Evolutionary conservation across 2,888 invertebrate species (phyloP), one percentile per base, ranked within the genome.

Genomic region (Eucera pruinosa): DNA sequence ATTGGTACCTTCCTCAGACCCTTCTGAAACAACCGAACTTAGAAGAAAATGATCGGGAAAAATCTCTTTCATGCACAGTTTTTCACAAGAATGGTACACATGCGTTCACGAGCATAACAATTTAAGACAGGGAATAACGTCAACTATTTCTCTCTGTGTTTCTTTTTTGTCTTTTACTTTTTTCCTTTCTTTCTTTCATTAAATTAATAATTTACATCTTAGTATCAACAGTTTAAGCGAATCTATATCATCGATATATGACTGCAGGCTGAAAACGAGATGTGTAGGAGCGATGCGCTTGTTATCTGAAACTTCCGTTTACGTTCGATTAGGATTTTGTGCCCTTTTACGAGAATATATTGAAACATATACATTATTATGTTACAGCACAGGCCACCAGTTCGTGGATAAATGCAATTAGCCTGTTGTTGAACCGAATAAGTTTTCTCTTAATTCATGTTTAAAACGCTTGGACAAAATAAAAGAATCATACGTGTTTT

Each of bases 381-480:
- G 30, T 48, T 61, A 70, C 43, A 43, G 30, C 2, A 67, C 55
- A 68, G 71, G 58, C 57, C 50, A 68, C 20, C 36, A 65, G 55
- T 64, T 70, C 18, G 25, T 47, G 47, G 64, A 78, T 80, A 78
- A 75, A 81, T 81, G 77, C 81, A 71, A 72, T 57, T 65, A 82
- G 70, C 70, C 78, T 75, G 58, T 60, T 11, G 27, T 77, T 55
- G 18, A 70, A 84, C 61, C 13, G 36, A 77, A 84, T 80, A 70
- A 75, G 47, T 50, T 62, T 64, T 30, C 2, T 13, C 25, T 2
- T 20, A 18, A 20, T 50, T 52, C 13, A 30, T 30, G 57, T 54
- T 54, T 52, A 41, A 25, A 58, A 25, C 18, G 36, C 11, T 36
- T 41, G 23, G 9, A 65, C 48, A 82, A 77, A 82, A 77, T 41